Percentiles rank a stretch among this genome's conserved stretches.
phyloP scores from a whole-genome alignment of 1,140 invertebrate species.

The Scaptomyza hsui region DNA sequence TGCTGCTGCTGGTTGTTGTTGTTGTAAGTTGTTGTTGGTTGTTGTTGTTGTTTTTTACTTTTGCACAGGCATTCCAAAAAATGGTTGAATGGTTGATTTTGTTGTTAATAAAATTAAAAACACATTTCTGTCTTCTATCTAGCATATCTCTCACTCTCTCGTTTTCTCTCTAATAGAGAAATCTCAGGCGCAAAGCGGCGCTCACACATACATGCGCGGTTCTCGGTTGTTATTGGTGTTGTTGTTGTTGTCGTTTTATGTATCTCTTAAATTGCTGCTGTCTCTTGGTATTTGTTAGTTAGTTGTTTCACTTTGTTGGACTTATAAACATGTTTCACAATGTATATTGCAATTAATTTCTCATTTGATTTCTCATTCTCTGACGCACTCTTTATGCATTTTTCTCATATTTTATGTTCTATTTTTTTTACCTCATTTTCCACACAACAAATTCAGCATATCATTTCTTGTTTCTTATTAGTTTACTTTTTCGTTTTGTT shows the following conservation, averaged over 20 bases:
- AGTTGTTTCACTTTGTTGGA: slow-evolving; percentile 63
- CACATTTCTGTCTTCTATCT: slow-evolving; percentile 46
- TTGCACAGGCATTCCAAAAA: slow-evolving; percentile 46
- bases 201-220: slow-evolving; percentile 75
- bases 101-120: slow-evolving; percentile 59
- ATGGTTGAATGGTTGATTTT: slow-evolving; percentile 14
- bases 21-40: slow-evolving; percentile 10
- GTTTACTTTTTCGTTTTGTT: slow-evolving; percentile 40
- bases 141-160: too few species aligned
- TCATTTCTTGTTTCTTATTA: slow-evolving; percentile 40
- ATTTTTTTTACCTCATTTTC: slow-evolving; percentile 83
- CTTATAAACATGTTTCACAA: slow-evolving; percentile 84
- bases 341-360: slow-evolving; percentile 77
- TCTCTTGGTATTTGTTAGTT: slow-evolving; percentile 56
- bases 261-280: slow-evolving; percentile 37
- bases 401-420: slow-evolving; percentile 45
- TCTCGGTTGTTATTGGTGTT: slow-evolving; percentile 50
- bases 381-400: slow-evolving; percentile 65
- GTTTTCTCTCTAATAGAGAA: slow-evolving; percentile 20
- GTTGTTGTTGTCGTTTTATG: slow-evolving; percentile 43
- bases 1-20: slow-evolving; percentile 37
- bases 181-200: slow-evolving; percentile 69
- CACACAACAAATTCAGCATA: slow-evolving; percentile 83
- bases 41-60: slow-evolving; percentile 26
- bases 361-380: slow-evolving; percentile 57